phyloP scores from a whole-genome alignment of 2,888 invertebrate species.

The Eristalinus aeneus region DNA sequence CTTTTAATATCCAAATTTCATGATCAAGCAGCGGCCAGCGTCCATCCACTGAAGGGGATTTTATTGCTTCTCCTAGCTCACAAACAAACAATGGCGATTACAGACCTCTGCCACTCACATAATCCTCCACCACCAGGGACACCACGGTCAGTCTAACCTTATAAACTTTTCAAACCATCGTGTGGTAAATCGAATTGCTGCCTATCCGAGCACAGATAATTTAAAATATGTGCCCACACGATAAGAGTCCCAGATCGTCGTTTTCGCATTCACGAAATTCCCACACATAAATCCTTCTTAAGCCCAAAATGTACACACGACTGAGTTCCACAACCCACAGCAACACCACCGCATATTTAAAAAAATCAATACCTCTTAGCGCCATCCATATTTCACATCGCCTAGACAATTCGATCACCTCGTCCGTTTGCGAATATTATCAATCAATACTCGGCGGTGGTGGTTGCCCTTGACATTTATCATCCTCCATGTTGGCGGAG shows the following conservation, averaged over 20 bases:
- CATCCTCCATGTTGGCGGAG: not conserved
- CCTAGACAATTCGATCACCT: not conserved
- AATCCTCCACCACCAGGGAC: not conserved
- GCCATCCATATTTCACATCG: not conserved
- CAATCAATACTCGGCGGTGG: not conserved
- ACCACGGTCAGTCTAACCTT: not conserved
- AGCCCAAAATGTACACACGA: not conserved
- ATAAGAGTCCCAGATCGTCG: not conserved
- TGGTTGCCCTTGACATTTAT: not conserved
- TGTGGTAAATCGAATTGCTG: not conserved
- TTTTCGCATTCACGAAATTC: not conserved
- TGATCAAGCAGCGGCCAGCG: too few relatives aligned
- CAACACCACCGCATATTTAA: not conserved
- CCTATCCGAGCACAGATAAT: not conserved
- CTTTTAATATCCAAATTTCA: too few relatives aligned
- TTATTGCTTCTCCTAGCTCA: not conserved
- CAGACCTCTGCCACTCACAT: not conserved
- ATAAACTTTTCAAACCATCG: not conserved
- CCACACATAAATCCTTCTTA: not conserved
- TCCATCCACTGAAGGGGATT: too few relatives aligned
- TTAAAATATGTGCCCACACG: not conserved
- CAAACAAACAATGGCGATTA: not conserved
- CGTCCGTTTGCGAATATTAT: constrained; percentile 15
- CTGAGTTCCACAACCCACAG: not conserved
- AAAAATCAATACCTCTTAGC: constrained; percentile 9